Evolutionary conservation across 2,797 vertebrate genomes (phyloP), one percentile per base, ranked within the genome.

Genomic region (Spizella passerina): DNA sequence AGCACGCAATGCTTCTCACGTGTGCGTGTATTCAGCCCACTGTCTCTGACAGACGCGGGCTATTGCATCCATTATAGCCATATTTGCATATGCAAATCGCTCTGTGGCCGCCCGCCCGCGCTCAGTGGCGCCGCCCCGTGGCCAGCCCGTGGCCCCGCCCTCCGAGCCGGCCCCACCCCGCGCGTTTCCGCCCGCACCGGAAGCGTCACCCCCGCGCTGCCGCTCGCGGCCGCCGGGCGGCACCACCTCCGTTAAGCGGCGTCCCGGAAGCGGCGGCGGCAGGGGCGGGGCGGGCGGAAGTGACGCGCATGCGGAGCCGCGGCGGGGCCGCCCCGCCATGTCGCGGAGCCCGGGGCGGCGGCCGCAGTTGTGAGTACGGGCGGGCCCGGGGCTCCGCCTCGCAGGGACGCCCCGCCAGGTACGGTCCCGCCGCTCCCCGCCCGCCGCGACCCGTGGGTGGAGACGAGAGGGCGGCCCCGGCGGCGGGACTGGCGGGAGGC

Each of bases 251-350:
- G 46, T 55, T 56, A 70, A 81, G 65, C 4, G 3, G 13, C 9
- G 2, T 16, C 2, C 27, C 44, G 60, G 43, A 41, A n/a, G 38
- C 4, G 12, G n/a, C 6, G 0, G 16, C 2, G 12, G 14, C 6
- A 20, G 56, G 47, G 56, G 34, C 12, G 60, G 12, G 47, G 22
- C 30, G 7, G 3, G 6, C 14, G 88, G 88, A 91, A 93, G 75
- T 84, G 83, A 87, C 83, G 79, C 13, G 0, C 1, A 2, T 24
- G 32, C 59, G 4, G 59, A 30, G n/a, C 26, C 15, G 73, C 47
- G 49, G 75, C 39, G 60, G 41, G 49, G 49, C 41, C 41, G 61
- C 10, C 32, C 27, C 41, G 75, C 22, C 53, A 8, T 61, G 49
- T 78, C 39, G 34, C 47, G 47, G 66, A 44, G 39, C 39, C 2